phyloP scores from a whole-genome alignment of 2,888 invertebrate genomes.

The Drosophila prolongata region DNA sequence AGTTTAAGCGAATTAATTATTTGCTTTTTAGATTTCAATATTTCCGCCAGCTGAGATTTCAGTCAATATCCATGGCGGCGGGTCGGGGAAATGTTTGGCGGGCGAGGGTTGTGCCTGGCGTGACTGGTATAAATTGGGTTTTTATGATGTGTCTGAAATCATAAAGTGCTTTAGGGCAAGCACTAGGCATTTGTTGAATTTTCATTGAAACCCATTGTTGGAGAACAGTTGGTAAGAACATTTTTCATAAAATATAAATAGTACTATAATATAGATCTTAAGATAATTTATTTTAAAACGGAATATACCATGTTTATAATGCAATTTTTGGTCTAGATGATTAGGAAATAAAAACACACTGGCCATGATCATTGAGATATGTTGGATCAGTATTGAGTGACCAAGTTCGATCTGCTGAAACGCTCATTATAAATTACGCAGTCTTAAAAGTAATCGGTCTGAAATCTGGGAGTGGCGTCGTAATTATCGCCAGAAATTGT shows the following conservation, averaged over 20 bases:
- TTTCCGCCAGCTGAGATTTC: slow-evolving; percentile 77
- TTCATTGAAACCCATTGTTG: slow-evolving; percentile 14
- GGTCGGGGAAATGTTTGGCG: slow-evolving; percentile 12
- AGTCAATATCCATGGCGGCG: slow-evolving; percentile 61
- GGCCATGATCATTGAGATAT: too few relatives aligned
- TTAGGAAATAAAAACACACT: too few relatives aligned
- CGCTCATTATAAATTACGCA: too few relatives aligned
- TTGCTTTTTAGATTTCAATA: slow-evolving; percentile 81
- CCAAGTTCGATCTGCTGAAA: too few relatives aligned
- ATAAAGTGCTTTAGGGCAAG: slow-evolving; percentile 70
- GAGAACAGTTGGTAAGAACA: background rate
- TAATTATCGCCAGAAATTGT: too few relatives aligned
- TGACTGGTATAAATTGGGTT: slow-evolving; percentile 68
- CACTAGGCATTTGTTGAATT: slow-evolving; percentile 48
- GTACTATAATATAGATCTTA: too few relatives aligned
- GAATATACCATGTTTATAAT: background rate
- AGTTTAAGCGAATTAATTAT: slow-evolving; percentile 80
- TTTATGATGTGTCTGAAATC: slow-evolving; percentile 76
- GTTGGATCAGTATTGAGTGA: too few relatives aligned
- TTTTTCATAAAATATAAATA: too few relatives aligned
- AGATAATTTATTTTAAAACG: too few relatives aligned
- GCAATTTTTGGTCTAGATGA: too few relatives aligned
- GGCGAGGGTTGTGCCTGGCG: slow-evolving; percentile 24
- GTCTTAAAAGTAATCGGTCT: too few relatives aligned
- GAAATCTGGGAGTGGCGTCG: too few relatives aligned